phyloP scores from a whole-genome alignment of 2,888 invertebrate species.

The Eristalis tenax region DNA sequence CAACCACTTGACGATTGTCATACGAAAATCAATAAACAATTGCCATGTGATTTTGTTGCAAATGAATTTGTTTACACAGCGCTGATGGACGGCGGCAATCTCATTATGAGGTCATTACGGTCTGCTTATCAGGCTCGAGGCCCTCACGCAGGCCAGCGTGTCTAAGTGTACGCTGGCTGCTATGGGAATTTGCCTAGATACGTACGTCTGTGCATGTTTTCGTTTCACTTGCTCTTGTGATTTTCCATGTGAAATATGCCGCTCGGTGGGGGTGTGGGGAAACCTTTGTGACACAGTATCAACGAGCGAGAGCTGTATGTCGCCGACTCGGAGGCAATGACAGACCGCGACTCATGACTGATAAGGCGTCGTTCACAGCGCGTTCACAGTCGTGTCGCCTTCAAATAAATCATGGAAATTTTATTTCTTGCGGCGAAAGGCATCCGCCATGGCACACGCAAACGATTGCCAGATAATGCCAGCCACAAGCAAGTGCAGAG shows the following conservation, averaged over 20 bases:
- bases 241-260: conserved; percentile 35
- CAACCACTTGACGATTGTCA: conserved; percentile 25
- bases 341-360: conserved; percentile 40
- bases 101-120: conserved; percentile 68
- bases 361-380: conserved; percentile 27
- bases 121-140: conserved; percentile 56
- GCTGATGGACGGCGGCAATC: conserved; percentile 51
- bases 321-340: conserved; percentile 25
- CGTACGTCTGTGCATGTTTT: not conserved
- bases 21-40: conserved; percentile 52
- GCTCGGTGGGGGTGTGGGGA: not conserved
- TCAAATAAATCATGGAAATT: conserved; percentile 50
- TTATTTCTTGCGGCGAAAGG: conserved; percentile 41
- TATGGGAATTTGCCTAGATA: conserved; percentile 13
- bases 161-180: conserved; percentile 5
- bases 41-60: conserved; percentile 69
- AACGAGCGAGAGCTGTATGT: conserved; percentile 2
- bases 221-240: conserved; percentile 25
- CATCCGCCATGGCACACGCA: conserved; percentile 66
- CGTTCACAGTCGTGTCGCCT: conserved; percentile 6
- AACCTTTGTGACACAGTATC: not conserved
- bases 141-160: conserved; percentile 22
- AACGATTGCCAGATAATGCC: conserved; percentile 52
- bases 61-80: conserved; percentile 65
- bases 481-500: conserved; percentile 12